Evolutionary conservation across 2,888 invertebrate genomes (phyloP), one percentile per base, ranked within the genome.

Genomic region (Anoplius nigerrimus): DNA sequence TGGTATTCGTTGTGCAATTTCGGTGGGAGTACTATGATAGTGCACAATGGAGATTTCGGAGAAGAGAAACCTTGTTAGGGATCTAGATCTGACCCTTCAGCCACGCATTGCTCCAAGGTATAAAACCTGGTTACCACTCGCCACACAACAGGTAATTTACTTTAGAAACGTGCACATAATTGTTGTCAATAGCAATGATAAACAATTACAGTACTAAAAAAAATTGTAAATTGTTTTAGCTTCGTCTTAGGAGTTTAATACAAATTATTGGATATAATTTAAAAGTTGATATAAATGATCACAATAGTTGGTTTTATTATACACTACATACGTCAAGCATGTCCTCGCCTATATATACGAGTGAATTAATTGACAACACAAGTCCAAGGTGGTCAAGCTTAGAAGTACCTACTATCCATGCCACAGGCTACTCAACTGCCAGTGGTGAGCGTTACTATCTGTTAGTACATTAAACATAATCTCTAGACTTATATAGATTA

Each of bases 351-450:
- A 94, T 96, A 84, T 97, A 95, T 82, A 95, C 94, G 0, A 96
- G 96, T 81, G 95, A 96, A 87, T 92, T 92, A 82, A 90, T 95
- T 72, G 91, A 91, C 58, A 93, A 92, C 18, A 91, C 92, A 21
- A 93, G 94, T 89, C 94, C 95, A 2, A 94, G 94, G 87, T 97
- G 96, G 96, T 91, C 93, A 78, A 95, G 95, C 87, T 92, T 96
- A 68, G 93, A 94, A 87, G 91, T 93, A 85, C 92, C 92, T 88
- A 90, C 89, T 70, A 88, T 91, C 76, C 86, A 91, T 52, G 90
- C 91, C 79, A 90, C 91, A 57, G 90, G 87, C 66, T 84, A 87
- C 61, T 86, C 88, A 61, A 82, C 86, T 75, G 85, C 88, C 70
- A 88, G 81, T 79, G 88, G 88, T 89, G 80, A 84, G 79, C 72